A percentile compares a stretch with the other conserved stretches of the same genome.
These are phyloP conservation scores for Antedon bifida DNA, from an alignment of 35 echinoderm and acorn worm species.

Conservation along the genomic window DNA sequence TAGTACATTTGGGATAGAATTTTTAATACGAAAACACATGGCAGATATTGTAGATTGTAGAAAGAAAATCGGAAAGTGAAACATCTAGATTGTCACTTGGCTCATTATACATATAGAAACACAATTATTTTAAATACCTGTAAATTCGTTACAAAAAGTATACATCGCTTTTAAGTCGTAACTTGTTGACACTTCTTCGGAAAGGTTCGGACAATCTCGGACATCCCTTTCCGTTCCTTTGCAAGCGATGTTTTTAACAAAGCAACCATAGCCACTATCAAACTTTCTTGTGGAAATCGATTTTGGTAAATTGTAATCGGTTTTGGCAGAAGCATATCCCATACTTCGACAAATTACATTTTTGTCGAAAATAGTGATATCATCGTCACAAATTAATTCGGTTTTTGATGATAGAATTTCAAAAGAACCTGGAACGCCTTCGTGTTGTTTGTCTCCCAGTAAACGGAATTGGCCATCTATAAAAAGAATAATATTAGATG, in stretches of 20 bases:
- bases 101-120: too few relatives aligned
- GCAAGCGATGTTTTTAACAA: background rate
- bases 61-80: too few relatives aligned
- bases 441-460: background rate
- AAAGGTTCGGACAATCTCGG: background rate
- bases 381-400: background rate
- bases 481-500: background rate
- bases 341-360: background rate
- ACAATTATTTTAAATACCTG: background rate
- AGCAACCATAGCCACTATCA: background rate
- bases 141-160: background rate
- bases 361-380: background rate
- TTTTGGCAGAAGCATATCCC: background rate
- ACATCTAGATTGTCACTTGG: too few relatives aligned
- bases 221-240: background rate
- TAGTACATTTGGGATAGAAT: too few relatives aligned
- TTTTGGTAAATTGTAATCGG: background rate
- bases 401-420: background rate
- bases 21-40: too few relatives aligned
- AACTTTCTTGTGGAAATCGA: background rate
- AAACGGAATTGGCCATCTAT: background rate
- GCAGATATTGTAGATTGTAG: too few relatives aligned
- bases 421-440: background rate
- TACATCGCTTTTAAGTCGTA: background rate
- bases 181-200: background rate